Evolutionary conservation across 2,797 vertebrate genomes (phyloP).

Genomic region (Pangasius sanitwongsei): DNA sequence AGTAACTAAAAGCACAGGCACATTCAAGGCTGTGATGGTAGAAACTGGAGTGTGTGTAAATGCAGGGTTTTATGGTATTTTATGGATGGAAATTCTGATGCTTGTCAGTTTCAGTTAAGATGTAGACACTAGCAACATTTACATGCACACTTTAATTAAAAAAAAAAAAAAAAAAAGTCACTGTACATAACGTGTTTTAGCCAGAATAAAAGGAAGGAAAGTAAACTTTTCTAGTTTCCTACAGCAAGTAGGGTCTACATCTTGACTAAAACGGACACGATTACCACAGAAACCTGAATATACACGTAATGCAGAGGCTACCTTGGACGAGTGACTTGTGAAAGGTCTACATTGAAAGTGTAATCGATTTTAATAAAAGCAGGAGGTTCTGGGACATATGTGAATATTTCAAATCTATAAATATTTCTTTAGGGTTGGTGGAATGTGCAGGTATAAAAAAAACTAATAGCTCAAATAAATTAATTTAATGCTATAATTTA

Average conservation of each 20-base stretch:
- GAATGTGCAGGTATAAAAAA: not conserved
- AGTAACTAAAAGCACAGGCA: too few relatives aligned
- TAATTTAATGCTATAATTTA: not conserved
- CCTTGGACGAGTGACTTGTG: not conserved
- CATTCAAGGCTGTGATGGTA: too few relatives aligned
- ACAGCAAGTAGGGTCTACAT: not conserved
- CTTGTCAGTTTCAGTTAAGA: not conserved
- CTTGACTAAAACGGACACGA: not conserved
- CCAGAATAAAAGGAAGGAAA: too few relatives aligned
- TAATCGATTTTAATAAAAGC: not conserved
- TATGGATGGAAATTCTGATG: not conserved
- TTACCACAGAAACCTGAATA: not conserved
- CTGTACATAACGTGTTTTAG: not conserved
- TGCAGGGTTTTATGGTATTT: not conserved
- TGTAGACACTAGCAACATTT: not conserved
- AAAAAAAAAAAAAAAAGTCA: too few relatives aligned
- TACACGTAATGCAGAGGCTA: not conserved
- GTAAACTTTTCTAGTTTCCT: too few relatives aligned
- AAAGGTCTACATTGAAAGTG: not conserved
- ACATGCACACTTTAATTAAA: not conserved
- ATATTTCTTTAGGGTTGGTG: too few relatives aligned
- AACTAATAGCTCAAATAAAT: not conserved
- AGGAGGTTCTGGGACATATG: not conserved
- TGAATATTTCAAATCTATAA: not conserved
- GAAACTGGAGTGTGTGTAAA: too few relatives aligned